These are phyloP conservation scores for Aleiodes alternator DNA, from an alignment of 2,888 invertebrate genomes.

Conservation along the genomic window DNA sequence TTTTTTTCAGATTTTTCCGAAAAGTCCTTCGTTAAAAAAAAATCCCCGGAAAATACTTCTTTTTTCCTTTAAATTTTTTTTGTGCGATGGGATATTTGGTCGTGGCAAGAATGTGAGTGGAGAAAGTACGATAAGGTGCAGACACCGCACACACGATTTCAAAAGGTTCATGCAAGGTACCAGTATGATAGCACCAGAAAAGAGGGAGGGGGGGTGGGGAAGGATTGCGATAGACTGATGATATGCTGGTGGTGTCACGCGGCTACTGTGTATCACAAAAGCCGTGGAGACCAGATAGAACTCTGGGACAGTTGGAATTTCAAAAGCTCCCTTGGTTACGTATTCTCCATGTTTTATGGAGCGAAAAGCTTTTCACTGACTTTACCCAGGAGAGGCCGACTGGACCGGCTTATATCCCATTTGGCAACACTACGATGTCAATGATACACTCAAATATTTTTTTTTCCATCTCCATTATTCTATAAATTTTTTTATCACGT, in stretches of 20 bases:
- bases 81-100: no score
- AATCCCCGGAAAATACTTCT: no score
- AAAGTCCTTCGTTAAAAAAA: no score
- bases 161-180: no score
- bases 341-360: constrained; percentile 54
- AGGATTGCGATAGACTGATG: constrained; percentile 1
- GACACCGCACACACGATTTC: no score
- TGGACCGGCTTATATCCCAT: neutral
- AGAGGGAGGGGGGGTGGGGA: neutral
- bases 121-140: no score
- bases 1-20: no score
- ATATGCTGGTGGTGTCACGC: constrained; percentile 8
- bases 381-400: constrained; percentile 11
- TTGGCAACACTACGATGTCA: constrained; percentile 9
- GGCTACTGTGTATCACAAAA: constrained; percentile 13
- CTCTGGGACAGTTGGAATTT: constrained; percentile 48
- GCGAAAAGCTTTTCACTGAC: constrained; percentile 49
- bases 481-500: neutral
- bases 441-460: constrained; percentile 6
- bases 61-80: no score
- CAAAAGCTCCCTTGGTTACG: constrained; percentile 47
- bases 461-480: neutral
- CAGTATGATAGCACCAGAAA: no score
- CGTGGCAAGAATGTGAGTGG: no score
- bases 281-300: neutral